Percentiles rank a stretch among this genome's conserved stretches.
Evolutionary conservation across 2,888 invertebrate species (phyloP).

Genomic region (Hypomecis atomaria): DNA sequence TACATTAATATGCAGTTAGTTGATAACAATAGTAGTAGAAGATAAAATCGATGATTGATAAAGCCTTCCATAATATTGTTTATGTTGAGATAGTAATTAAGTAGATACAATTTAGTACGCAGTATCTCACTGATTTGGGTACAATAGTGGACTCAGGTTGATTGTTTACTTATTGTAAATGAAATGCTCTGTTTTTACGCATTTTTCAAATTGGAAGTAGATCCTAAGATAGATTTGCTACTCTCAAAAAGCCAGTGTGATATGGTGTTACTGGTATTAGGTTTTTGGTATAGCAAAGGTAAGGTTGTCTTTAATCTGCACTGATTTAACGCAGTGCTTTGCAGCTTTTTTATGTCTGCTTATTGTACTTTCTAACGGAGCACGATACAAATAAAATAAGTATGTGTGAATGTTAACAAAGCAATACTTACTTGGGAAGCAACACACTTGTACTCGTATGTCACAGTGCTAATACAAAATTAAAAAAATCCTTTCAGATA

Average conservation of each 20-base stretch:
- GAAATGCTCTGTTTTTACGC: no score
- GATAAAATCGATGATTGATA: not conserved
- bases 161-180: no score
- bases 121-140: no score
- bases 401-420: constrained; percentile 25
- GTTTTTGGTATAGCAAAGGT: constrained; percentile 7
- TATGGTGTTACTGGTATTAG: not conserved
- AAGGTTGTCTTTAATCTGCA: constrained; percentile 18
- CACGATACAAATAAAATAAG: constrained; percentile 21
- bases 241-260: no score
- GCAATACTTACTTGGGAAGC: constrained; percentile 7
- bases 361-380: constrained; percentile 21
- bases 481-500: constrained; percentile 4
- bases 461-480: constrained; percentile 15
- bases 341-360: constrained; percentile 26
- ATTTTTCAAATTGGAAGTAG: no score
- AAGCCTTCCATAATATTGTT: not conserved
- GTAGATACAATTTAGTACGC: no score
- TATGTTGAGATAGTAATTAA: not conserved
- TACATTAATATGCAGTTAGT: constrained; percentile 10
- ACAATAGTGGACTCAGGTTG: no score
- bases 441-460: constrained; percentile 8
- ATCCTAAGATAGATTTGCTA: no score
- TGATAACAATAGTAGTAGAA: not conserved
- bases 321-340: constrained; percentile 30